Conservation (phyloP, 2,888 invertebrate genomes). For the Orthonevra nobilis region DNA sequence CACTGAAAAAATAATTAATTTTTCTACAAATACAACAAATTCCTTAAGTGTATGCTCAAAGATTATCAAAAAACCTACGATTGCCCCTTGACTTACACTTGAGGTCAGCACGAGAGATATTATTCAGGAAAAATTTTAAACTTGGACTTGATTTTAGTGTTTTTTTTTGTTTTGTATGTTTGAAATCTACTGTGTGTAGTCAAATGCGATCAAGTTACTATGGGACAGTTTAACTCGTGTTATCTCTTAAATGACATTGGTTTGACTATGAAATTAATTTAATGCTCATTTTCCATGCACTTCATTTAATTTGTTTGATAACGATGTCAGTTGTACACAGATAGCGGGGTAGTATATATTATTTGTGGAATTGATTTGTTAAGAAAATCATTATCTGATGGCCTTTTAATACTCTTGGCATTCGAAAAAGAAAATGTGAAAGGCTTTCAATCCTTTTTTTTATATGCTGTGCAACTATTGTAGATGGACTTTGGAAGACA, state of each 20-base stretch:
- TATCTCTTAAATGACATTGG: constrained; percentile 36
- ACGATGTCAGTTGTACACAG: background rate
- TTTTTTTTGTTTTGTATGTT: background rate
- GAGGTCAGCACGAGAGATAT: constrained; percentile 12
- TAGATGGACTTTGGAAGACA: no score
- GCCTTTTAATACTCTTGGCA: no score
- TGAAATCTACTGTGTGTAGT: background rate
- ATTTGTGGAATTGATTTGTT: no score
- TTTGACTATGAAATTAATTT: background rate
- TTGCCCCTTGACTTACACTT: constrained; percentile 8
- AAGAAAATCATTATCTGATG: no score
- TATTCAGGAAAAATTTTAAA: constrained; percentile 4
- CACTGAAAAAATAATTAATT: no score
- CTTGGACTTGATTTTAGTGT: constrained; percentile 26
- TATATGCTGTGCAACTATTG: no score
- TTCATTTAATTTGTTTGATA: background rate
- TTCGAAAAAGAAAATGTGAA: no score
- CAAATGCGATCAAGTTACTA: constrained; percentile 4
- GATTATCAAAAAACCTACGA: constrained; percentile 6
- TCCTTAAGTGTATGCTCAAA: background rate
- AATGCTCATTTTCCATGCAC: constrained; percentile 3
- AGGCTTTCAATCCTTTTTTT: no score
- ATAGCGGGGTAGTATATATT: no score
- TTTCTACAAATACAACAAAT: no score
- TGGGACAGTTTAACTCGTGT: background rate